Evolutionary conservation across 2,888 invertebrate species (phyloP), one percentile per base, ranked within the genome.

Genomic region (Ypsolopha scabrella): DNA sequence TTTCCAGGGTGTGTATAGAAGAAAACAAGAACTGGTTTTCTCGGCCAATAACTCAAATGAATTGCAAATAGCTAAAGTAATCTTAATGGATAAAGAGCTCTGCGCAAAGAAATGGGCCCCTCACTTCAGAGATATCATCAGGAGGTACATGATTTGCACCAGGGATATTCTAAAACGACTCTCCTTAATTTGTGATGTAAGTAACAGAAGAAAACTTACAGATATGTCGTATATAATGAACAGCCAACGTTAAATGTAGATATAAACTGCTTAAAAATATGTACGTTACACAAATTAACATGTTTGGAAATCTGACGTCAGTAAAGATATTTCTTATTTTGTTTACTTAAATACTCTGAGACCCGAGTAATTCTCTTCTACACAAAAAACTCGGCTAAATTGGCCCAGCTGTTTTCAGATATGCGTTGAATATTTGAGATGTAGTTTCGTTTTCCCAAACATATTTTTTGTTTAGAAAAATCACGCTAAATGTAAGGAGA

Each of bases 41-140:
- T 65, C 72, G 33, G 75, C 83, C 6, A 65, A 72, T 24, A 85
- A 85, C 51, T 70, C 78, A 1, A 81, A 74, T 52, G 73, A 64
- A 45, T 62, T 86, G 1, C 83, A 86, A 67, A 85, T 85, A 58
- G 85, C 85, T 0, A 82, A 79, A 55, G 85, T 85, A 0, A 82
- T 80, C 54, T 61, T 85, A 0, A 86, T 86, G 85, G 85, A 86
- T 59, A 86, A 85, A 51, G 80, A 85, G 54, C 66, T 68, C n/a
- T 86, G 85, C 50, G 80, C 82, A 7, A 83, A 80, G 65, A 82
- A 81, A 55, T 86, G 85, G 85, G 81, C 85, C 0, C 73, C 75
- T 52, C 63, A 70, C 35, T 86, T 83, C 61, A 67, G 83, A 46
- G 61, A 52, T 48, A 85, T 86, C 51, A 86, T 86, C 58, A 71